Conservation (phyloP, 2,888 invertebrate species). For the Eubasilissa splendida region DNA sequence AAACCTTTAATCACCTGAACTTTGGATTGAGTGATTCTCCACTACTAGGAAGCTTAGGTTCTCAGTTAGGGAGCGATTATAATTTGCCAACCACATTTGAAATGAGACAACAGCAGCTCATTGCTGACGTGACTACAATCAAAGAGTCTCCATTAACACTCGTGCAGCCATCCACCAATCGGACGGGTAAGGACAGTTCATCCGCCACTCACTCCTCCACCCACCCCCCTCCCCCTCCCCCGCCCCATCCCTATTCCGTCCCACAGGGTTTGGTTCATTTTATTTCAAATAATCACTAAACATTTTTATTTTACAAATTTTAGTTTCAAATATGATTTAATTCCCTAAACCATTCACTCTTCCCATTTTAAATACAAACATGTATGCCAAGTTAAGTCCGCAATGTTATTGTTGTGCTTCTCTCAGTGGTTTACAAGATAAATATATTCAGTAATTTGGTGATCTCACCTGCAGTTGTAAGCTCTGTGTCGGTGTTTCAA, state of each 20-base stretch:
- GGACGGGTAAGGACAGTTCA: constrained; percentile 73
- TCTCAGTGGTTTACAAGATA: background rate
- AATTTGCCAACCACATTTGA: constrained; percentile 60
- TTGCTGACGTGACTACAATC: constrained; percentile 68
- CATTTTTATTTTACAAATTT: constrained; percentile 22
- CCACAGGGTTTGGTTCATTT: constrained; percentile 53
- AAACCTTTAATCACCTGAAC: constrained; percentile 64
- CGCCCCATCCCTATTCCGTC: constrained; percentile 51
- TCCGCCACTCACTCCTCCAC: constrained; percentile 59
- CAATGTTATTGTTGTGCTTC: background rate
- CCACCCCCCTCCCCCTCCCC: constrained; percentile 50
- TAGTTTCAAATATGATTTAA: constrained; percentile 7
- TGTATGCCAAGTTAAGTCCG: constrained; percentile 2
- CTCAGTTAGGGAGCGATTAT: constrained; percentile 50
- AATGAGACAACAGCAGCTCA: constrained; percentile 68
- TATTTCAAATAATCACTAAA: constrained; percentile 43
- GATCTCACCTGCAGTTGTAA: background rate
- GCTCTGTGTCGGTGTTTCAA: constrained; percentile 3
- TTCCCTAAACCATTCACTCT: constrained; percentile 7
- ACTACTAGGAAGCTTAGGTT: constrained; percentile 62
- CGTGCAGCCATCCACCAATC: constrained; percentile 71
- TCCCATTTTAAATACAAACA: constrained; percentile 25
- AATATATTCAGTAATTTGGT: background rate
- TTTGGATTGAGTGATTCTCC: constrained; percentile 56
- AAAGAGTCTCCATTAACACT: constrained; percentile 65